Percentiles rank a stretch among this genome's conserved stretches.
Evolutionary conservation across 2,113 vertebrate genomes (phyloP).

Genomic region (Narcine bancroftii): DNA sequence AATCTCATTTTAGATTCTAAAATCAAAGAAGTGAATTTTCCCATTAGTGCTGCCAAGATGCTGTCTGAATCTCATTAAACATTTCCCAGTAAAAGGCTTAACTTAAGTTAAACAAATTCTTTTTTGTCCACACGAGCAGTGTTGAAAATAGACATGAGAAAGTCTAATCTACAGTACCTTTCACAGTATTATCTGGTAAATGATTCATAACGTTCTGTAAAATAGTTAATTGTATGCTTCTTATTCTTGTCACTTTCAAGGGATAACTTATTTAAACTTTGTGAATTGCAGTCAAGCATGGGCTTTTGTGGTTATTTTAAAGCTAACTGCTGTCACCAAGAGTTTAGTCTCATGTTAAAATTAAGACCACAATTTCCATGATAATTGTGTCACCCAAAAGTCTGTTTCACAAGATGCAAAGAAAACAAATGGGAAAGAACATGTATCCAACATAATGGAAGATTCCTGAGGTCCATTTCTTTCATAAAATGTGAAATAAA

Average conservation of each 20-base stretch:
- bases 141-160: not conserved
- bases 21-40: too few relatives aligned
- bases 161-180: constrained; percentile 1
- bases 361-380: not conserved
- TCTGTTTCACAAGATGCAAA: not conserved
- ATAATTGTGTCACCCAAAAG: not conserved
- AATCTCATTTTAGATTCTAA: not conserved
- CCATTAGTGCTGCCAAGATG: not conserved
- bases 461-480: not conserved
- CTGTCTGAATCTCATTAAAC: not conserved
- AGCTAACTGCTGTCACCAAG: not conserved
- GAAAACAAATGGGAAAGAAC: not conserved
- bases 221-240: not conserved
- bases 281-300: too few relatives aligned
- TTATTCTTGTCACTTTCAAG: not conserved
- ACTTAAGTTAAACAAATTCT: not conserved
- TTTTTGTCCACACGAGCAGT: not conserved
- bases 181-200: not conserved
- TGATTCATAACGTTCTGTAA: not conserved
- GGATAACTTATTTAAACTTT: not conserved
- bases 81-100: not conserved
- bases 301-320: not conserved
- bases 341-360: not conserved
- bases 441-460: not conserved
- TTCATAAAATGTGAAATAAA: not conserved